Evolutionary conservation across 1,140 invertebrate species (phyloP).

Genomic region (Pseudobourletiella spinata): DNA sequence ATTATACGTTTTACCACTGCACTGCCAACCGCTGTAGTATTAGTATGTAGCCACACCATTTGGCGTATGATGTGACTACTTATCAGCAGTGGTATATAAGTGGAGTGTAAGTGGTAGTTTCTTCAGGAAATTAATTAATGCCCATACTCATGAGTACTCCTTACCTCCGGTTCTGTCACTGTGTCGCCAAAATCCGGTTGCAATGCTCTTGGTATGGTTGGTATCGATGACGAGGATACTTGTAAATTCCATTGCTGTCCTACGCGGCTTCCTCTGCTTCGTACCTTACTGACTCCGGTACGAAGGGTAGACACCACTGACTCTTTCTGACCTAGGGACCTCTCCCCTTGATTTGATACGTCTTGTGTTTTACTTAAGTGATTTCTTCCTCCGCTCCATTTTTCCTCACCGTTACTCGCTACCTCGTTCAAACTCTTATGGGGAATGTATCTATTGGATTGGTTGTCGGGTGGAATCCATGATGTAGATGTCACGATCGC

Average conservation of each 20-base stretch:
- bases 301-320: neutral
- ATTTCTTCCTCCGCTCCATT: neutral
- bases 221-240: neutral
- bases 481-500: constrained; percentile 41
- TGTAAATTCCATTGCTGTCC: neutral
- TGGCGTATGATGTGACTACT: too few relatives aligned
- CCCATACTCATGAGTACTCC: neutral
- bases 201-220: constrained; percentile 12
- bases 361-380: neutral
- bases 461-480: constrained; percentile 16
- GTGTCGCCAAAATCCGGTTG: constrained; percentile 11
- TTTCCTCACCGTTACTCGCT: too few relatives aligned
- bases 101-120: too few relatives aligned
- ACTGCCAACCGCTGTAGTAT: too few relatives aligned
- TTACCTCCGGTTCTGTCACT: constrained; percentile 6
- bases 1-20: too few relatives aligned
- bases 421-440: neutral
- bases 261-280: neutral
- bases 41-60: too few relatives aligned
- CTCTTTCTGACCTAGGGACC: neutral
- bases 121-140: neutral
- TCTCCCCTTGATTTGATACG: neutral
- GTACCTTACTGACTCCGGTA: neutral
- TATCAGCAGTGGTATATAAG: too few relatives aligned
- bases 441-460: neutral